phyloP scores from a whole-genome alignment of 2,797 vertebrate genomes.

The Channallabes apus region DNA sequence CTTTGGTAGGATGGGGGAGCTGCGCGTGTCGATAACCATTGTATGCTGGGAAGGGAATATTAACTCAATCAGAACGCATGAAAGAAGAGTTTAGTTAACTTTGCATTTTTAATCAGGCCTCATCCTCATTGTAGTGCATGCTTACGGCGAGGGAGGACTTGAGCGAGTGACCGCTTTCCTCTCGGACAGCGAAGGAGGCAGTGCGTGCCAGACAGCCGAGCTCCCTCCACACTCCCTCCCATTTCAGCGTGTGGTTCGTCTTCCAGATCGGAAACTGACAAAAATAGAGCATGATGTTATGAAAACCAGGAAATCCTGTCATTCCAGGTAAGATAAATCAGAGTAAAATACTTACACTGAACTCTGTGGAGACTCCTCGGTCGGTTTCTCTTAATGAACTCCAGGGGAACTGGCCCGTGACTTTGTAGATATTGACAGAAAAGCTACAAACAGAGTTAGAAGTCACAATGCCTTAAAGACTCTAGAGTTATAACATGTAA shows the following conservation, averaged over 20 bases:
- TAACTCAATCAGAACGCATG: background rate
- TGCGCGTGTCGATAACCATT: constrained; percentile 94
- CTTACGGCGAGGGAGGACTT: constrained; percentile 93
- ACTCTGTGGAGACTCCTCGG: constrained; percentile 86
- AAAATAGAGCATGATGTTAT: background rate
- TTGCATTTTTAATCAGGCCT: background rate
- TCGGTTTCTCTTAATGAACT: constrained; percentile 96
- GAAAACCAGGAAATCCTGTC: background rate
- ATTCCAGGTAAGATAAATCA: background rate
- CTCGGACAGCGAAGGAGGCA: constrained; percentile 89
- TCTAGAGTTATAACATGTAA: background rate
- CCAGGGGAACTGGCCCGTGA: constrained; percentile 99
- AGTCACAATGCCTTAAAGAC: background rate
- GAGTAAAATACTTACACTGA: constrained; percentile 77
- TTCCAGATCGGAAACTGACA: constrained; percentile 91
- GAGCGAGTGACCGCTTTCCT: constrained; percentile 94
- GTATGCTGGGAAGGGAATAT: constrained; percentile 77
- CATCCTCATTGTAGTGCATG: background rate
- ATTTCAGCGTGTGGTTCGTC: constrained; percentile 90
- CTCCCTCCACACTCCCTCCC: constrained; percentile 96
- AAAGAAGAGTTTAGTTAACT: background rate
- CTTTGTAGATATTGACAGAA: constrained; percentile 90
- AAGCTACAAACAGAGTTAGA: constrained; percentile 71
- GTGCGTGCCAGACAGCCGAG: constrained; percentile 90
- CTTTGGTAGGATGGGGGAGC: constrained; percentile 88